Evolutionary conservation across 1,140 invertebrate genomes (phyloP).

Genomic region (Helicoverpa zea): DNA sequence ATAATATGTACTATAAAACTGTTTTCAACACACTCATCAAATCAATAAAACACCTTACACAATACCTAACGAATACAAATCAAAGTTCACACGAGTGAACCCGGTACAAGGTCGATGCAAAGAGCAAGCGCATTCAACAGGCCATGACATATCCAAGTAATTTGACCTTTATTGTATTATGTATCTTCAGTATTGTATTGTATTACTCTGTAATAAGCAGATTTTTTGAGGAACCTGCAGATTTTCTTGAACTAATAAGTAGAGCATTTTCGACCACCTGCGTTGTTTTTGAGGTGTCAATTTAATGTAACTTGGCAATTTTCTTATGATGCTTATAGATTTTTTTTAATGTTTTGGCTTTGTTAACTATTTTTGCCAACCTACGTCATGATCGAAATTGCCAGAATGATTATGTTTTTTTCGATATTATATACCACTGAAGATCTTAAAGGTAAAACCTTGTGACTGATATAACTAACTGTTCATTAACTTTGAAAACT

Average conservation of each 20-base stretch:
- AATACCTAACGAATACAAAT: constrained; percentile 1
- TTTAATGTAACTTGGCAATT: no score
- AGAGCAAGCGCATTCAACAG: constrained; percentile 21
- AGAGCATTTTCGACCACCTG: neutral
- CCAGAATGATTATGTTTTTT: no score
- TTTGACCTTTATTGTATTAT: constrained; percentile 15
- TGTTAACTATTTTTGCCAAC: no score
- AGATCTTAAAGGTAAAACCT: no score
- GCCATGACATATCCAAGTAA: constrained; percentile 47
- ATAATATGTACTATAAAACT: no score
- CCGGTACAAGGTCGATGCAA: constrained; percentile 11
- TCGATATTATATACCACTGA: no score
- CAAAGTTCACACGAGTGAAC: constrained; percentile 25
- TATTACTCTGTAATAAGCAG: constrained; percentile 22
- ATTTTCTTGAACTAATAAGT: neutral
- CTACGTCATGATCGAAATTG: no score
- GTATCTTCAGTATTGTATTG: neutral
- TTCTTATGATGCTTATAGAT: no score
- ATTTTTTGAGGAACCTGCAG: neutral
- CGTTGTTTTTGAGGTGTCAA: neutral
- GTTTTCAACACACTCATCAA: neutral
- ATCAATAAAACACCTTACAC: neutral
- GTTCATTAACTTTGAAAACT: no score
- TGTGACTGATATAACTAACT: no score
- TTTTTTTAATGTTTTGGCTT: no score